Evolutionary conservation across 2,113 vertebrate species (phyloP).

Genomic region (Columbina picui): DNA sequence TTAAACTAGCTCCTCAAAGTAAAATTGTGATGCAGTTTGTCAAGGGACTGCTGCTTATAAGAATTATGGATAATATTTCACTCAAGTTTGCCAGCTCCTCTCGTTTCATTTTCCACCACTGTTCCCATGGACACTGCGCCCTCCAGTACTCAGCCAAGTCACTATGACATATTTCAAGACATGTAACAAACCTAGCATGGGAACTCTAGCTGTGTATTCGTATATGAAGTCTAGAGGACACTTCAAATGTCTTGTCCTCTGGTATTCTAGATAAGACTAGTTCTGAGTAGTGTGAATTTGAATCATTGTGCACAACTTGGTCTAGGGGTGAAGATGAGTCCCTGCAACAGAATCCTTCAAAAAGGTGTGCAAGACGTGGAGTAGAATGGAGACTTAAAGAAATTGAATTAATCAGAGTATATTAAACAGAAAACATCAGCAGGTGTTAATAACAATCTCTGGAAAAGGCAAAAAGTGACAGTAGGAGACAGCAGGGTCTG

Average conservation of each 20-base stretch:
- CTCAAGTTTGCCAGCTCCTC: not conserved
- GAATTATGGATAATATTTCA: not conserved
- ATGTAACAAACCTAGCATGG: not conserved
- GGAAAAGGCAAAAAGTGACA: not conserved
- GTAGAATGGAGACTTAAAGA: not conserved
- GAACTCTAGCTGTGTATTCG: not conserved
- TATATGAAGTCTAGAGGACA: rapidly evolving
- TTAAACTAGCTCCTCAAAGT: not conserved
- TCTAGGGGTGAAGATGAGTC: not conserved
- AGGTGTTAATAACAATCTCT: not conserved
- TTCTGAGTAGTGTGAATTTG: not conserved
- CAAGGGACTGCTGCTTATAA: not conserved
- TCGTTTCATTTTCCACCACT: not conserved
- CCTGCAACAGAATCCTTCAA: not conserved
- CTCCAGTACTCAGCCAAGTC: not conserved
- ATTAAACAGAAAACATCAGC: not conserved
- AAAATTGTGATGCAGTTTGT: not conserved
- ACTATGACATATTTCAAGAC: not conserved
- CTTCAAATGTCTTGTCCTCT: not conserved
- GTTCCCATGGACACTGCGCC: not conserved
- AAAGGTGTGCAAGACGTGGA: not conserved
- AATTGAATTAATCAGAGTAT: not conserved
- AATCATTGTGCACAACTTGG: rapidly evolving
- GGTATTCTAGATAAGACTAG: not conserved
- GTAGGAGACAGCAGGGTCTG: not conserved